These are phyloP conservation scores for Nothobranchius kuhntae DNA, from an alignment of 2,113 vertebrate species.

Conservation along the genomic window DNA sequence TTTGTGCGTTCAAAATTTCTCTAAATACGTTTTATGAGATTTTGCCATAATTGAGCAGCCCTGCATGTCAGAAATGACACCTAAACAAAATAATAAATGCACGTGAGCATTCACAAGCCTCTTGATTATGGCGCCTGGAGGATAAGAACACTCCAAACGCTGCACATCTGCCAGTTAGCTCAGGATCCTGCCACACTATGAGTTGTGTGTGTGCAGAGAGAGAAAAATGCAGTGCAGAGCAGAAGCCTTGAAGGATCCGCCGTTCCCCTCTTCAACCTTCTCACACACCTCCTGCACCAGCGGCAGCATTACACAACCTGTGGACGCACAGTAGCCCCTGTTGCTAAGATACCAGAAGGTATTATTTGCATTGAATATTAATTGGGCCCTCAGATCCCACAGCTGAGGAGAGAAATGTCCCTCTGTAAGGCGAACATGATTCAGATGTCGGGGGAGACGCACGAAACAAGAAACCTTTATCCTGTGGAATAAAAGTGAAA, in stretches of 20 bases:
- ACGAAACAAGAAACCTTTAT: constrained; percentile 1
- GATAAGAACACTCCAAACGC: constrained; percentile 8
- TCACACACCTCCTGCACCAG: constrained; percentile 30
- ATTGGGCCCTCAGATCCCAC: constrained; percentile 62
- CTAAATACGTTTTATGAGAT: not conserved
- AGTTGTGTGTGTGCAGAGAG: not conserved
- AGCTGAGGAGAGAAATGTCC: constrained; percentile 46
- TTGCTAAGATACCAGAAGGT: constrained; percentile 77
- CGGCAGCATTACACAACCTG: constrained; percentile 36
- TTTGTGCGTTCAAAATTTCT: no score
- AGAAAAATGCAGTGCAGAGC: constrained; percentile 19
- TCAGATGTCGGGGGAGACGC: constrained; percentile 35
- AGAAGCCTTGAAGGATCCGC: constrained; percentile 13
- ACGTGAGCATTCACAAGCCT: not conserved
- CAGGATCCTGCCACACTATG: constrained; percentile 24
- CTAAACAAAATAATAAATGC: constrained; percentile 27
- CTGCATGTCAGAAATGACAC: constrained; percentile 28
- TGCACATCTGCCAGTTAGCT: constrained; percentile 51
- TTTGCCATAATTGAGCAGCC: not conserved
- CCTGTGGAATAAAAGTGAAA: constrained; percentile 8
- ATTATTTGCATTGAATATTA: constrained; percentile 77
- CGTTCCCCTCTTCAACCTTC: constrained; percentile 37
- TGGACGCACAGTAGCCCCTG: constrained; percentile 48
- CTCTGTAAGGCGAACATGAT: constrained; percentile 42
- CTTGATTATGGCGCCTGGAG: constrained; percentile 22